A percentile compares a stretch with the other conserved stretches of the same genome.
These are phyloP conservation scores for Typhlomys cinereus DNA, from an alignment of 2,113 vertebrate species.

Conservation along the genomic window DNA sequence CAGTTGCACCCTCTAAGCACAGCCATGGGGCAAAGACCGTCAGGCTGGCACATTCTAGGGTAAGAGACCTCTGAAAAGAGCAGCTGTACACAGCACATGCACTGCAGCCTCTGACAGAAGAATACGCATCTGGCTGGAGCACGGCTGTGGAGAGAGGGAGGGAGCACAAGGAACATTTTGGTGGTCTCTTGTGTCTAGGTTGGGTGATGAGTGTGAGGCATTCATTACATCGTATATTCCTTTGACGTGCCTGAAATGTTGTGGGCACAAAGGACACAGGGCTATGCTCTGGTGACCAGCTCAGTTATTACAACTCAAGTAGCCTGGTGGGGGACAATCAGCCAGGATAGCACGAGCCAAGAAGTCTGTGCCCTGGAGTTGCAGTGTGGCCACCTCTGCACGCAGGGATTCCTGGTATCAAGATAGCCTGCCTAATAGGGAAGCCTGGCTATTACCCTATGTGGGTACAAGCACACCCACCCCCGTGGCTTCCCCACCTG, in stretches of 20 bases:
- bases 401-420: not conserved
- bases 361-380: not conserved
- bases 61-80: not conserved
- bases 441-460: not conserved
- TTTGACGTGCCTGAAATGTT: not conserved
- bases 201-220: not conserved
- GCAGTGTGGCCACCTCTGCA: not conserved
- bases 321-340: not conserved
- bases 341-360: not conserved
- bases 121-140: not conserved
- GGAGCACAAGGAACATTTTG: not conserved
- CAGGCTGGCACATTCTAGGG: not conserved
- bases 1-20: not conserved
- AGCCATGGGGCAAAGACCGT: not conserved
- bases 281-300: not conserved
- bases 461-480: not conserved
- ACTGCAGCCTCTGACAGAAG: not conserved
- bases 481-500: too few relatives aligned
- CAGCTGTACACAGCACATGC: rapidly evolving
- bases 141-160: not conserved
- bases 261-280: not conserved
- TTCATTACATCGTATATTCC: not conserved
- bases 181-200: not conserved
- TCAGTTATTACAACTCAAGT: not conserved
- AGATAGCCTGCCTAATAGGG: not conserved